Evolutionary conservation across 1,140 invertebrate species (phyloP).

Genomic region (Schlechtendalia chinensis): DNA sequence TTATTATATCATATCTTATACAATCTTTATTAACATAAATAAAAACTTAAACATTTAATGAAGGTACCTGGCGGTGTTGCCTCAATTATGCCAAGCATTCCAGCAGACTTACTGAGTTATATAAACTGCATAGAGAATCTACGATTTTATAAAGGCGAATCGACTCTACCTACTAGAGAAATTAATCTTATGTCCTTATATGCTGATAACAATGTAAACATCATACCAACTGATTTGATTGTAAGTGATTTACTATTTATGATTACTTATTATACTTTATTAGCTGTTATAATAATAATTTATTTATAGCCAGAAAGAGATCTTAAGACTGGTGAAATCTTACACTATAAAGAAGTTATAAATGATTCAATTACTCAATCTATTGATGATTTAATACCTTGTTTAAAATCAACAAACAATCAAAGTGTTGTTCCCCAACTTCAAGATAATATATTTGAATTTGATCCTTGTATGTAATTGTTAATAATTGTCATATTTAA

Average conservation of each 20-base stretch:
- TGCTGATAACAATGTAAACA: slow-evolving; percentile 7
- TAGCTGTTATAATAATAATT: slow-evolving; percentile 4
- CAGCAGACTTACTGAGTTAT: slow-evolving; percentile 29
- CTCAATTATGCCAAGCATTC: slow-evolving; percentile 41
- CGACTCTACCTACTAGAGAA: slow-evolving; percentile 18
- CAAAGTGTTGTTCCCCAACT: slow-evolving; percentile 63
- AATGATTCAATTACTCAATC: slow-evolving; percentile 63
- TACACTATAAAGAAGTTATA: slow-evolving; percentile 68
- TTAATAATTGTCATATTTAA: slow-evolving; percentile 60
- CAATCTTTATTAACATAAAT: too few species aligned
- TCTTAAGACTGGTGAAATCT: slow-evolving; percentile 68
- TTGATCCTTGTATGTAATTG: slow-evolving; percentile 78
- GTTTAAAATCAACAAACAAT: slow-evolving; percentile 56
- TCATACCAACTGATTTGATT: slow-evolving; percentile 25
- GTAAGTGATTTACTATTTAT: neutral
- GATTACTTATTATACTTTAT: neutral
- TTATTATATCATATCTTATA: too few species aligned
- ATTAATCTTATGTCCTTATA: slow-evolving; percentile 33
- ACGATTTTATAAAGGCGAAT: slow-evolving; percentile 38
- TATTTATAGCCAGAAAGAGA: slow-evolving; percentile 64
- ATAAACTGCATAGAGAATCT: slow-evolving; percentile 39
- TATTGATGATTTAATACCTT: slow-evolving; percentile 73
- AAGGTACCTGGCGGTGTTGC: slow-evolving; percentile 38
- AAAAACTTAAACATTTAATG: neutral
- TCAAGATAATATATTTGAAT: slow-evolving; percentile 64